phyloP scores from a whole-genome alignment of 2,797 vertebrate species.

The Kryptopterus vitreolus region DNA sequence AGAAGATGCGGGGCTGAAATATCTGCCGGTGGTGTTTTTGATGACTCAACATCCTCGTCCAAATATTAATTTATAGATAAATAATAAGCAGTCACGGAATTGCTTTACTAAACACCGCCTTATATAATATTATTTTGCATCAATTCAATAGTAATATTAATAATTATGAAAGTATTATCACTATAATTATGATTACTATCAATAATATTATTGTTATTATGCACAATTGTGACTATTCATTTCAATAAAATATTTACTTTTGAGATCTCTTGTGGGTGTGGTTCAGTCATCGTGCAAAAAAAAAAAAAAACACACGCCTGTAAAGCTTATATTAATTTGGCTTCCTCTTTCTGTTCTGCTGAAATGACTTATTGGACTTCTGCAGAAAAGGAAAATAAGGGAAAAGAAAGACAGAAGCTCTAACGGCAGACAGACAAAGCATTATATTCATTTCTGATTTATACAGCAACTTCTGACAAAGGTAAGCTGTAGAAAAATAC shows the following conservation, averaged over 20 bases:
- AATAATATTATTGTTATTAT: background rate
- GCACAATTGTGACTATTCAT: background rate
- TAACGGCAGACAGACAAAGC: background rate
- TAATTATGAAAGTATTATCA: background rate
- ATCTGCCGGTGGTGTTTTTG: background rate
- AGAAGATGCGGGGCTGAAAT: conserved; percentile 67
- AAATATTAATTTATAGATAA: background rate
- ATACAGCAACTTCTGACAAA: background rate
- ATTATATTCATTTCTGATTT: background rate
- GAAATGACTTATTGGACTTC: conserved; percentile 4
- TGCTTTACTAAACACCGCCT: background rate
- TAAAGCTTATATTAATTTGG: background rate
- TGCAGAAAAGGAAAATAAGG: conserved; percentile 18
- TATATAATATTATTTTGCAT: background rate
- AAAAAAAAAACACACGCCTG: too few species aligned
- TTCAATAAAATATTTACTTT: conserved; percentile 18
- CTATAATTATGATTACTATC: conserved; percentile 12
- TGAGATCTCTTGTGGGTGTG: background rate
- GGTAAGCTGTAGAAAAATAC: background rate
- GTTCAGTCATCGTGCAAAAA: background rate
- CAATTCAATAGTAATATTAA: background rate
- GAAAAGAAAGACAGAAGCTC: background rate
- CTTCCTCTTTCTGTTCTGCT: conserved; percentile 55
- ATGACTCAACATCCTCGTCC: background rate
- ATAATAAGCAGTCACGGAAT: background rate